Base-by-base conservation (phyloP, 2,797 vertebrate species). In the Trachurus trachurus region DNA sequence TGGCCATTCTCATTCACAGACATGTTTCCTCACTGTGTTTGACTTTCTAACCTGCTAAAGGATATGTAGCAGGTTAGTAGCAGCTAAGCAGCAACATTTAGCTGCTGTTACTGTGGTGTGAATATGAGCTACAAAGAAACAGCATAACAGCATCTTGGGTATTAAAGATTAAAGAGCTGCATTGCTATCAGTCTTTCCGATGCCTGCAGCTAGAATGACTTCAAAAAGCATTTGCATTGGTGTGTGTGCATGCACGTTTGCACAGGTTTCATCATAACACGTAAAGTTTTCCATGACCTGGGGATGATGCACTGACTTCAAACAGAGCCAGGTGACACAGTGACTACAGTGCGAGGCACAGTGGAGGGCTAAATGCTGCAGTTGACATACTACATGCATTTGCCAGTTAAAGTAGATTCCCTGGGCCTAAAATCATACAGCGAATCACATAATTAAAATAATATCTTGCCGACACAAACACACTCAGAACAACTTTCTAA, bases 151-250 rank as follows among this genome's bases (percentile, higher is more conserved):
- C 45, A 87, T 74, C 75, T 80, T 71, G 62, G 44, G 8, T 84
- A 81, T 81, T 63, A 85, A 85, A 88, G 87, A 89, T 88, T 88
- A 78, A 80, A 81, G 79, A 66, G 65, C 52, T 71, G 22, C 71
- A 65, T 67, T 53, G 64, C 58, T 76, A 81, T 84, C 77, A 77
- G 42, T 70, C 64, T 84, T 57, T 37, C 16, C 7, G 19, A 49
- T 12, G 80, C 89, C 89, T 0, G 6, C 66, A 87, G 87, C 74
- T 22, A 76, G 26, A 80, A 61, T 57, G 45, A 72, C 76, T 83
- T 89, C 71, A 85, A 66, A 82, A 75, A 66, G 31, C 21, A 80
- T 86, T 81, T 76, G 72, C 86, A 78, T 81, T 12, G 4, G 59
- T 39, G 39, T 13, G 44, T 66, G 44, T 66, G 63, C 54, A 29